Evolutionary conservation across 2,113 vertebrate species (phyloP).

Genomic region (Malurus melanocephalus): DNA sequence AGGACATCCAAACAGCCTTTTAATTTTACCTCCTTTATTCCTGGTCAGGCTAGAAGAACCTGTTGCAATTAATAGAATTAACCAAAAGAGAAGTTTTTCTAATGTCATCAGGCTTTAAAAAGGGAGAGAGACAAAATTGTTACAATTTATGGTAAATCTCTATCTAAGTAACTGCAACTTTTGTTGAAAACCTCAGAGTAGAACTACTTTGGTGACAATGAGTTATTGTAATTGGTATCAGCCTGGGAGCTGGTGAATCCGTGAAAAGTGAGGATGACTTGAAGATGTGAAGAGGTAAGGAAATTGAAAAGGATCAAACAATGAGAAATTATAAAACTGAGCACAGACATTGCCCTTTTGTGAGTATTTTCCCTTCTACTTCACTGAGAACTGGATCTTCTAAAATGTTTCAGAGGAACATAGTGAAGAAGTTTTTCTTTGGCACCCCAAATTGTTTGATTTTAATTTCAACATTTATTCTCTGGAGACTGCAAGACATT

Average conservation of each 20-base stretch:
- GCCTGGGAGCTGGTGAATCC: not conserved
- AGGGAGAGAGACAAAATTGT: not conserved
- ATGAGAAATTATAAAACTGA: not conserved
- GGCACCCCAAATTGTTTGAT: not conserved
- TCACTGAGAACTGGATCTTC: not conserved
- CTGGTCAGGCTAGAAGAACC: not conserved
- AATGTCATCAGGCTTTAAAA: not conserved
- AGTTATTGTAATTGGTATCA: not conserved
- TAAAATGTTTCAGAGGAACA: not conserved
- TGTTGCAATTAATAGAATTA: not conserved
- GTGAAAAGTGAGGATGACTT: not conserved
- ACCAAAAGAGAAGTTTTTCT: not conserved
- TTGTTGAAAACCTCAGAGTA: not conserved
- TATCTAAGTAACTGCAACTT: not conserved
- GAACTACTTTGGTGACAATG: not conserved
- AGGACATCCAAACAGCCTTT: not conserved
- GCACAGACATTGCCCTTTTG: fast-evolving
- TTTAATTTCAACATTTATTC: not conserved
- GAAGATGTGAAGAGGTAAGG: not conserved
- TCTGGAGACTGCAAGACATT: not conserved
- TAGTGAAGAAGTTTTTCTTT: not conserved
- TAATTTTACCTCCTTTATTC: not conserved
- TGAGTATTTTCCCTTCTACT: not conserved
- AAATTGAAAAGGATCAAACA: not conserved
- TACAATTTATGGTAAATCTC: not conserved